Evolutionary conservation across 2,888 invertebrate species (phyloP), one percentile per base, ranked within the genome.

Genomic region (Parnassius smintheus): DNA sequence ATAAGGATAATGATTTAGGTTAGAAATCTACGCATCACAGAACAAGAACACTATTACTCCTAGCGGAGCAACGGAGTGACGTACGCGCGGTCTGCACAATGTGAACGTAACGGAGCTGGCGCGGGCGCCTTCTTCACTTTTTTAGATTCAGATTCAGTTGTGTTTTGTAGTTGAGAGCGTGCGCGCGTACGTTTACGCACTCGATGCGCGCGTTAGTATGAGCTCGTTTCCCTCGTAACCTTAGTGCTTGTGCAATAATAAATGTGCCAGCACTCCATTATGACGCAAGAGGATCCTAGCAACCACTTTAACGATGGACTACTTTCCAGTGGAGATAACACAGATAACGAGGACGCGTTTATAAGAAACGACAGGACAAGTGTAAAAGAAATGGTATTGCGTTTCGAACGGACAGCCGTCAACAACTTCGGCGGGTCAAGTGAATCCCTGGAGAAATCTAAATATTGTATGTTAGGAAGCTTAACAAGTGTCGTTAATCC

Each of bases 301-400:
- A 75, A 78, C 45, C 80, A 80, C 65, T 75, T 83, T 61, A 81
- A 84, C 59, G 82, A 85, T 65, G 88, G 86, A 64, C 79, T 83
- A 12, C 78, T 81, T 25, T 76, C 83, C 58, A 83, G 81, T 45
- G 83, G 78, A 57, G 80, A 85, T 62, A 77, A 74, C 59, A 82
- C 82, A 56, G 88, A 88, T 62, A 86, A 85, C 68, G 90, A 90
- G 62, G 82, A 85, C 68, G 81, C 85, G 70, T 77, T 84, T 66
- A 78, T 85, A 66, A 82, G 85, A 70, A 82, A 82, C 66, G 84
- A 88, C 69, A 86, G 83, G 66, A 75, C 82, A 63, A 85, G 82
- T 68, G 91, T 91, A 68, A 86, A 78, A 76, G 87, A 88, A 70
- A 91, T 91, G 84, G 88, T 91, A 70, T 74, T 86, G 61, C 88